These are phyloP conservation scores for Lepidochitona cinerea DNA, from an alignment of 2,888 invertebrate species.

Conservation along the genomic window DNA sequence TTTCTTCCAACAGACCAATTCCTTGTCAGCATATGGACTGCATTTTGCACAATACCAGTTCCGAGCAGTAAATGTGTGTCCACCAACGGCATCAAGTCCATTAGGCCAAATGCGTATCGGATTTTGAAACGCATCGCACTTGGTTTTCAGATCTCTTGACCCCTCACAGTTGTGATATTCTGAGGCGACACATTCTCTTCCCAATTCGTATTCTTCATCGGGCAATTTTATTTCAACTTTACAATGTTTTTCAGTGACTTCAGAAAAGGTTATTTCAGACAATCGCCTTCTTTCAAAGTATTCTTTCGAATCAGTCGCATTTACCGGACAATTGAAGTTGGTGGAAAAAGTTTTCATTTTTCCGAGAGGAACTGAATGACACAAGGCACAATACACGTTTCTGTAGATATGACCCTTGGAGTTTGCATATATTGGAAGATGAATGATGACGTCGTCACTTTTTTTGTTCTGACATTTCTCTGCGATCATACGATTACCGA, in stretches of 20 bases:
- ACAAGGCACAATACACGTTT: not conserved
- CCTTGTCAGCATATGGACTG: not conserved
- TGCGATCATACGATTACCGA: not conserved
- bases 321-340: not conserved
- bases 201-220: not conserved
- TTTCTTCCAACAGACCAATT: not conserved
- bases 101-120: not conserved
- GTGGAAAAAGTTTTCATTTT: not conserved
- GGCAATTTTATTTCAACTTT: not conserved
- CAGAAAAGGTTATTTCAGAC: not conserved
- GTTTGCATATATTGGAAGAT: not conserved
- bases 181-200: not conserved
- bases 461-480: not conserved
- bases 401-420: not conserved
- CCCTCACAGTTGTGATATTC: not conserved
- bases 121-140: not conserved
- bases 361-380: not conserved
- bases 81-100: not conserved
- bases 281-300: not conserved
- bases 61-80: not conserved
- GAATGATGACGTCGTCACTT: not conserved
- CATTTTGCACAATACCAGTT: not conserved
- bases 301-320: not conserved
- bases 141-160: not conserved
- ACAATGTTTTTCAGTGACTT: not conserved